Evolutionary conservation across 2,888 invertebrate genomes (phyloP).

Genomic region (Andrena flavipes): DNA sequence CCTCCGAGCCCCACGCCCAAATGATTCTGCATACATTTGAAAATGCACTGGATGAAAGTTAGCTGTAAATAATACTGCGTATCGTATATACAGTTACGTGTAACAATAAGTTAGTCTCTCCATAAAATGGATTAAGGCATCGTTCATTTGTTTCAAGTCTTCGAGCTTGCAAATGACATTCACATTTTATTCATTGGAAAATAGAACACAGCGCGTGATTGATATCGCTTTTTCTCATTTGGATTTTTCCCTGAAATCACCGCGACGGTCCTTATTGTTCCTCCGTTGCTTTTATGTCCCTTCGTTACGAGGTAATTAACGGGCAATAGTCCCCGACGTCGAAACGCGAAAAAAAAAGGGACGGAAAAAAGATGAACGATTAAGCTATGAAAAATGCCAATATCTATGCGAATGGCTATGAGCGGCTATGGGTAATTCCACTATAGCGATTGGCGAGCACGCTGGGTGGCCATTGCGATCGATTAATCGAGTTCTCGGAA

Average conservation of each 20-base stretch:
- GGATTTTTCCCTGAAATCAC: slow-evolving; percentile 1
- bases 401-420: slow-evolving; percentile 65
- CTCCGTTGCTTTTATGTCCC: slow-evolving; percentile 30
- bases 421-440: slow-evolving; percentile 56
- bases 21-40: slow-evolving; percentile 5
- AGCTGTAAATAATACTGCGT: neutral
- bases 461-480: slow-evolving; percentile 39
- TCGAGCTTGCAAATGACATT: neutral
- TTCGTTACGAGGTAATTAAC: slow-evolving; percentile 60
- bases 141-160: neutral
- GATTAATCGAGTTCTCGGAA: slow-evolving; percentile 49
- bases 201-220: neutral
- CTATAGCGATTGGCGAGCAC: slow-evolving; percentile 40
- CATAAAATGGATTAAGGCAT: neutral
- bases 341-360: slow-evolving; percentile 40
- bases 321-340: slow-evolving; percentile 43
- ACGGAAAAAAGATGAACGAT: neutral
- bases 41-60: neutral
- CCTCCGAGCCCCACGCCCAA: too few relatives aligned
- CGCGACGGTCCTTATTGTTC: slow-evolving; percentile 31
- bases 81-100: too few relatives aligned
- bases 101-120: too few relatives aligned
- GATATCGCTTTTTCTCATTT: neutral
- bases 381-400: slow-evolving; percentile 48
- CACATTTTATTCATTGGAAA: neutral